Evolutionary conservation across 2,113 vertebrate genomes (phyloP), one percentile per base, ranked within the genome.

Genomic region (Petroica traversi): DNA sequence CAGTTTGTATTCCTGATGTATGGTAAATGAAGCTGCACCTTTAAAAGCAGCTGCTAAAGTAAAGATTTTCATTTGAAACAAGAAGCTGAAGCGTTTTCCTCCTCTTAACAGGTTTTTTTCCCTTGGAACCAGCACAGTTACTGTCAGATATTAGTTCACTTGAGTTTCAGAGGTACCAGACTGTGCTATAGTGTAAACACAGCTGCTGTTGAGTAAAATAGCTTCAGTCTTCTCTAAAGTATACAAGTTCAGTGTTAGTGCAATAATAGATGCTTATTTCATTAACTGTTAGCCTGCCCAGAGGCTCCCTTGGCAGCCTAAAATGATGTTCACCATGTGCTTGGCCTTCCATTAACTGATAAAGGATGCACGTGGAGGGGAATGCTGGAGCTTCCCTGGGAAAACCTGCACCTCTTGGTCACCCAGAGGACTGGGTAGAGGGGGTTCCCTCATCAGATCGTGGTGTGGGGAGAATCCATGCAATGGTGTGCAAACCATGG

Each of bases 121-220:
- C 63, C 55, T 77, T 93, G 75, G 63, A 94, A 74, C 63, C 72
- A 85, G 67, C 43, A 11, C 43, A 73, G 84, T 94, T 81, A n/a
- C 87, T 84, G 59, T 95, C 1, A 0, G 85, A 79, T 96, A 11
- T 16, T 88, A 93, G 95, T 93, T 96, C 89, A 90, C 38, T 84
- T 81, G 88, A 84, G 82, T 85, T 96, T 94, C 33, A 1, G 92
- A 92, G 95, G 82, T 95, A 95, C 86, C 93, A 97, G 93, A 92
- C 94, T 97, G 84, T 93, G 87, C 93, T 95, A 61, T 68, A 94
- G 88, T 96, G 90, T 95, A 96, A 96, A 95, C 89, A 95, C 94
- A 96, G 91, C 89, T 95, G 94, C 84, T 95, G 0, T 81, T 1
- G 57, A 91, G 84, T 89, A 86, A 95, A 95, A 91, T 82, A 96